These are phyloP conservation scores for Denticeps clupeoides DNA, from an alignment of 2,797 vertebrate species.

Conservation along the genomic window DNA sequence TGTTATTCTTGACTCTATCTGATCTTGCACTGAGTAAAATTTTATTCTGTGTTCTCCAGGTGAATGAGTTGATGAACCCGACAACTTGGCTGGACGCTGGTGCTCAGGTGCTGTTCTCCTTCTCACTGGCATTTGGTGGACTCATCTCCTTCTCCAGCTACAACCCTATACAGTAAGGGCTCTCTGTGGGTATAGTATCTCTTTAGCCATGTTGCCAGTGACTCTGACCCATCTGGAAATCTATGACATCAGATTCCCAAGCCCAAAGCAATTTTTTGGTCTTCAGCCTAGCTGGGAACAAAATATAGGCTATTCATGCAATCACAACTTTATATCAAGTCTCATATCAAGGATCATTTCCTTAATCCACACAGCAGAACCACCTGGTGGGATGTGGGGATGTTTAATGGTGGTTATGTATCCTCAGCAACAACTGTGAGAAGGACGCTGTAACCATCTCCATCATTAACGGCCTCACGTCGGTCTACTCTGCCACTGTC, in stretches of 20 bases:
- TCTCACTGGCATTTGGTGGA: conserved; percentile 82
- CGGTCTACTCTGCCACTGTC: conserved; percentile 75
- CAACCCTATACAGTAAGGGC: conserved; percentile 60
- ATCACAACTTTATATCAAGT: no score
- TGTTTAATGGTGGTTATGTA: conserved; percentile 6
- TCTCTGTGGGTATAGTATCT: neutral
- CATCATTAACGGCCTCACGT: conserved; percentile 75
- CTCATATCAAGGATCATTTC: no score
- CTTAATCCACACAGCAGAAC: no score
- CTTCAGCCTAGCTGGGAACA: no score
- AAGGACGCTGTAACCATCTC: conserved; percentile 78
- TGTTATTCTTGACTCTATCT: no score
- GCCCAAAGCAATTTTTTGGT: no score
- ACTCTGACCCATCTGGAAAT: no score
- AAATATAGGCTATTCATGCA: no score
- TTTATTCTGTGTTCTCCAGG: conserved; percentile 38
- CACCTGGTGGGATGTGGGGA: no score
- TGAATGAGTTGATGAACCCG: conserved; percentile 72
- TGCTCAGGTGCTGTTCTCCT: conserved; percentile 85
- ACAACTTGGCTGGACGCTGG: conserved; percentile 81
- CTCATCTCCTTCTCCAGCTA: conserved; percentile 95
- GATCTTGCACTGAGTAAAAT: no score
- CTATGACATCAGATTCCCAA: no score
- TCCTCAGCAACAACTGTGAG: conserved; percentile 82
- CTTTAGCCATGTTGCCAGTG: no score